These are phyloP conservation scores for Nematopogon swammerdamellus DNA, from an alignment of 2,888 invertebrate genomes.

Conservation along the genomic window DNA sequence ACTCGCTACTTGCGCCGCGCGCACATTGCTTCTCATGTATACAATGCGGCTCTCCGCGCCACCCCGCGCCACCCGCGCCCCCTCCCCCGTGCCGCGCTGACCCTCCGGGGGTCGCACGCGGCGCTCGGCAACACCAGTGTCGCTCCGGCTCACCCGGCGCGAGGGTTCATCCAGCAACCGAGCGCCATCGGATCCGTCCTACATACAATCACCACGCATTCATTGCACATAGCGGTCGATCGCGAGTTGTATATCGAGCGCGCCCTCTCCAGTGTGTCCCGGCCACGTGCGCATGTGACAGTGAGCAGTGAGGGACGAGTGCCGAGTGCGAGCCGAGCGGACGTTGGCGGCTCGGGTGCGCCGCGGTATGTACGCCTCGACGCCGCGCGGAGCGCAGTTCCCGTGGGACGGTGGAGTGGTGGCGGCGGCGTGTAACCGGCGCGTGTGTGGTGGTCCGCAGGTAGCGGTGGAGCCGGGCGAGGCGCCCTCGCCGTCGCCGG, in stretches of 20 bases:
- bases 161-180: too few relatives aligned
- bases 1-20: slow-evolving; percentile 48
- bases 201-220: neutral
- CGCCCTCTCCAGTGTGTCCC: neutral
- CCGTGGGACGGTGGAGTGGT: slow-evolving; percentile 52
- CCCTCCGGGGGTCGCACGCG: slow-evolving; percentile 56
- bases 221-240: neutral
- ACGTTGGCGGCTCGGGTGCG: slow-evolving; percentile 30
- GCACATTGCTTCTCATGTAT: slow-evolving; percentile 44
- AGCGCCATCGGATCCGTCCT: neutral
- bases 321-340: too few relatives aligned
- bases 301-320: too few relatives aligned
- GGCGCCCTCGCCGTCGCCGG: slow-evolving; percentile 62
- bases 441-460: slow-evolving; percentile 51
- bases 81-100: slow-evolving; percentile 53
- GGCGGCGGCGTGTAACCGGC: slow-evolving; percentile 55
- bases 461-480: slow-evolving; percentile 56
- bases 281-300: too few relatives aligned
- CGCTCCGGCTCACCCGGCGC: neutral
- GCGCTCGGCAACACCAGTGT: slow-evolving; percentile 25
- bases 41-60: slow-evolving; percentile 57
- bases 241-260: neutral
- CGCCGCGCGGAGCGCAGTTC: slow-evolving; percentile 54
- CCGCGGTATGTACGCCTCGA: slow-evolving; percentile 59
- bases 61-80: slow-evolving; percentile 62